These are phyloP conservation scores for Netelia inedita DNA, from an alignment of 2,888 invertebrate genomes.

Conservation along the genomic window DNA sequence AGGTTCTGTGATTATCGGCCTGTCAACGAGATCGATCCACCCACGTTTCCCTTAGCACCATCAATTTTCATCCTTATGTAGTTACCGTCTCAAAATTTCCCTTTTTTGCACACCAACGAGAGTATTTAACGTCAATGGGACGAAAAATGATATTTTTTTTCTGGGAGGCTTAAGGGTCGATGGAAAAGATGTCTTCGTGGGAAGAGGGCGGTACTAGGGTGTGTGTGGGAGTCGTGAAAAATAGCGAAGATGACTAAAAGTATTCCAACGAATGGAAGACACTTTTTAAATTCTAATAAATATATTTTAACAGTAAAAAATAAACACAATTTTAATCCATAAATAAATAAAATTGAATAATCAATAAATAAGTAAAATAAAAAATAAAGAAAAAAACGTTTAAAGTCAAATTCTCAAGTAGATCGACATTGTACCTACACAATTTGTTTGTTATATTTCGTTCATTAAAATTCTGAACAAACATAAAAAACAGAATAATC, in stretches of 20 bases:
- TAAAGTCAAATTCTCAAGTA: not conserved
- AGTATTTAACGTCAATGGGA: slow-evolving; percentile 17
- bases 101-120: slow-evolving; percentile 8
- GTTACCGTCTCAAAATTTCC: not conserved
- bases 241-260: slow-evolving; percentile 31
- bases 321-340: no score
- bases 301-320: no score
- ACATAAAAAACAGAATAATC: no score
- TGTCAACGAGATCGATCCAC: slow-evolving; percentile 2
- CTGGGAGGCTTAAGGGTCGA: not conserved
- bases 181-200: slow-evolving; percentile 11
- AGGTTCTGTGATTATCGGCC: not conserved
- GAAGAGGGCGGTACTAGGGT: slow-evolving; percentile 1
- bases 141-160: slow-evolving; percentile 22
- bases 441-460: no score
- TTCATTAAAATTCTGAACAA: no score
- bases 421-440: not conserved
- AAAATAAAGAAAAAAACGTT: not conserved
- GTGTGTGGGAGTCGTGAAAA: slow-evolving; percentile 22
- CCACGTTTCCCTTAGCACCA: slow-evolving; percentile 8
- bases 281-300: no score
- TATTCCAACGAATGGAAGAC: not conserved
- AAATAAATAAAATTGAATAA: not conserved
- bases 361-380: not conserved
- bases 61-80: slow-evolving; percentile 23